Evolutionary conservation across 2,113 vertebrate species (phyloP).

Genomic region (Corythaixoides concolor): DNA sequence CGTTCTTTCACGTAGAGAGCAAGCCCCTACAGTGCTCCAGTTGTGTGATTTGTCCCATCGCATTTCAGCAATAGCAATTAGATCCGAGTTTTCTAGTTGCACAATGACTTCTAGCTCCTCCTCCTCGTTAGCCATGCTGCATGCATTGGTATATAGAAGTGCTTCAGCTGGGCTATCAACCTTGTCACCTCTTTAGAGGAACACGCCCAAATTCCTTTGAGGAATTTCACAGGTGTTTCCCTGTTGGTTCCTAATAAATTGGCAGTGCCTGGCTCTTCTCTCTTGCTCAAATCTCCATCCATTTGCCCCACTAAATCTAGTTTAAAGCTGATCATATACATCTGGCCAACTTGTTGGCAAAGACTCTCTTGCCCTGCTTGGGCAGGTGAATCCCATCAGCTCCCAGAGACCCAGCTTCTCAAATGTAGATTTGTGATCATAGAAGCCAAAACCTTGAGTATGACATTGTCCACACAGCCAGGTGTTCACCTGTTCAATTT

Average conservation of each 20-base stretch:
- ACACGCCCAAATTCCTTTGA: not conserved
- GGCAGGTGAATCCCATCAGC: not conserved
- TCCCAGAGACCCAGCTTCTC: not conserved
- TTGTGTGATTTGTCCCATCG: not conserved
- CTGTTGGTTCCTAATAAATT: not conserved
- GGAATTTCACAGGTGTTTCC: not conserved
- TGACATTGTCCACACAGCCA: not conserved
- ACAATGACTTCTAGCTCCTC: not conserved
- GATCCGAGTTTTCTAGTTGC: not conserved
- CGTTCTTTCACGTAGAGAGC: not conserved
- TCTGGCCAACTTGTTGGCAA: not conserved
- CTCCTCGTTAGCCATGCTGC: not conserved
- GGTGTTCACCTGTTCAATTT: not conserved
- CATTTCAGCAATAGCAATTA: fast-evolving
- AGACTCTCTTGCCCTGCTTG: not conserved
- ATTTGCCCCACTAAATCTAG: not conserved
- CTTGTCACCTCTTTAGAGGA: not conserved
- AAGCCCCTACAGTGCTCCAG: not conserved
- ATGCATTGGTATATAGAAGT: not conserved
- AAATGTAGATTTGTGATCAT: not conserved
- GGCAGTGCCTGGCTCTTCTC: not conserved
- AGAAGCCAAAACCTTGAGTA: not conserved
- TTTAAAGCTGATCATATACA: not conserved
- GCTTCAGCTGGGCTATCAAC: not conserved
- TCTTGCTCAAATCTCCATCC: not conserved